Evolutionary conservation across 2,113 vertebrate genomes (phyloP).

Genomic region (Myodes glareolus): DNA sequence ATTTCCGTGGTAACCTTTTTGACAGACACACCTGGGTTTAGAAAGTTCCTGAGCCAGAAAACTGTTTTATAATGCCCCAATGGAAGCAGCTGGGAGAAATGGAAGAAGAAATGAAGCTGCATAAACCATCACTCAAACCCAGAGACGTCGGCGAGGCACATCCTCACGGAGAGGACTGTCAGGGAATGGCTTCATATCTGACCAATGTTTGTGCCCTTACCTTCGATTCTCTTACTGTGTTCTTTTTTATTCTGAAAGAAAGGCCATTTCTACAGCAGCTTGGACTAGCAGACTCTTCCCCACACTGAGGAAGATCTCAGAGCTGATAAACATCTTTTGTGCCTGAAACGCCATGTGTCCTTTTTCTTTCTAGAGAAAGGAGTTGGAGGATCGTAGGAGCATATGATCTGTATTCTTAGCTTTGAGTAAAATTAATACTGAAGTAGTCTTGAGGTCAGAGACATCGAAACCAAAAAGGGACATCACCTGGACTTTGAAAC

Average conservation of each 20-base stretch:
- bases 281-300: slow-evolving; percentile 5
- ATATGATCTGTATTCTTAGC: slow-evolving; percentile 5
- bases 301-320: not conserved
- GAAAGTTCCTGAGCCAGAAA: not conserved
- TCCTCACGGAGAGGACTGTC: not conserved
- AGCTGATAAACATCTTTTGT: not conserved
- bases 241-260: slow-evolving; percentile 68
- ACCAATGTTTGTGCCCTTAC: slow-evolving; percentile 55
- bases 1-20: not conserved
- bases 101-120: not conserved
- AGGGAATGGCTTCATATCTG: not conserved
- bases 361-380: not conserved
- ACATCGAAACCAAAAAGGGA: not conserved
- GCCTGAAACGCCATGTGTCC: slow-evolving; percentile 2
- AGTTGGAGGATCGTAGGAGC: not conserved
- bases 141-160: not conserved
- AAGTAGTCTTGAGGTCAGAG: slow-evolving; percentile 27
- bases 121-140: not conserved
- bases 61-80: not conserved
- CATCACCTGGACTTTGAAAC: not conserved
- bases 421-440: slow-evolving; percentile 46
- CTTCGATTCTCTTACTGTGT: slow-evolving; percentile 26
- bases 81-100: not conserved
- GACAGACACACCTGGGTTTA: not conserved
- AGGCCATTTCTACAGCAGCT: slow-evolving; percentile 48